A percentile compares a stretch with the other conserved stretches of the same genome.
Evolutionary conservation across 1,140 invertebrate species (phyloP).

Genomic region (Scaptomyza hsui): DNA sequence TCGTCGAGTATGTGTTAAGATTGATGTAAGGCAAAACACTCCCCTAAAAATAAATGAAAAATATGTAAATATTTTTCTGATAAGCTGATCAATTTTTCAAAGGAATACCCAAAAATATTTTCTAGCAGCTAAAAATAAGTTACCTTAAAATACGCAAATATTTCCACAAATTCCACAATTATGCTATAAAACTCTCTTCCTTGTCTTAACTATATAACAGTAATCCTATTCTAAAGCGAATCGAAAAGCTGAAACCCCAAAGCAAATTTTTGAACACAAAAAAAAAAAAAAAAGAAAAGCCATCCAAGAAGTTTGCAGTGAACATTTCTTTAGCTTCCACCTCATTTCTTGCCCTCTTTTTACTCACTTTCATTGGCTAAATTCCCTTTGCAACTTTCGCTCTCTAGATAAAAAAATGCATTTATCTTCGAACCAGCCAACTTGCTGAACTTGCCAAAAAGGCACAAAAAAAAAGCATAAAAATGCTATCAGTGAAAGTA

Average conservation of each 20-base stretch:
- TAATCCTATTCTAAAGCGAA: no score
- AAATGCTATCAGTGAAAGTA: constrained; percentile 40
- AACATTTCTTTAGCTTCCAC: constrained; percentile 5
- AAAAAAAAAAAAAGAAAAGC: background rate
- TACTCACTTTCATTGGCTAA: constrained; percentile 1
- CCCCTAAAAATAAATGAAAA: constrained; percentile 1
- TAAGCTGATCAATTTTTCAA: background rate
- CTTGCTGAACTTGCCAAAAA: constrained; percentile 28
- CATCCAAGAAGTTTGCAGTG: background rate
- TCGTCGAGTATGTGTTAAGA: constrained; percentile 30
- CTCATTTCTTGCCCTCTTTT: constrained; percentile 1
- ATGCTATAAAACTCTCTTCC: no score
- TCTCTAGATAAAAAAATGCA: constrained; percentile 44
- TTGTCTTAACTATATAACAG: no score
- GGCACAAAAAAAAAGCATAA: background rate
- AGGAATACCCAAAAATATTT: background rate
- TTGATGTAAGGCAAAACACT: background rate
- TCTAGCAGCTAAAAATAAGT: no score
- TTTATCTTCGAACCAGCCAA: constrained; percentile 27
- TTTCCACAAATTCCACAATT: no score
- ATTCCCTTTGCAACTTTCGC: constrained; percentile 32
- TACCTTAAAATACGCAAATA: no score
- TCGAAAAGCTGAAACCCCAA: no score
- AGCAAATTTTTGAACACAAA: background rate
- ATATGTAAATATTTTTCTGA: background rate